Evolutionary conservation across 2,797 vertebrate species (phyloP), one percentile per base, ranked within the genome.

Genomic region (Falco naumanni): DNA sequence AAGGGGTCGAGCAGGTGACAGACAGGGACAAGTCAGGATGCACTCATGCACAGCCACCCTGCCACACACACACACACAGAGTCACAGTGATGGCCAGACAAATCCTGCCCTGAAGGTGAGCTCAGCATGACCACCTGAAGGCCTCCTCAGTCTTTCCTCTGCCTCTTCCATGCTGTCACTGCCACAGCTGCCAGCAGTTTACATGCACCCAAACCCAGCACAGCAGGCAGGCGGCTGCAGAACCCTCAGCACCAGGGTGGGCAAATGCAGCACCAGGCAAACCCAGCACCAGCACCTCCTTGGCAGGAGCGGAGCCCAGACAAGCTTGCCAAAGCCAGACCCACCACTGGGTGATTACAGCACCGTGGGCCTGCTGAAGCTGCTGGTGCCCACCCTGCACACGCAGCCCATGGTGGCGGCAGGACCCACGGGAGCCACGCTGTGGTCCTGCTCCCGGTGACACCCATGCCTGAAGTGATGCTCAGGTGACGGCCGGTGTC

Each of bases 1-100:
- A 4, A 41, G 39, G n/a, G 56, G 24, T 54, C 3, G 3, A 16
- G 53, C 29, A 8, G 66, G 48, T 34, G 61, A 61, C 48, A 50
- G 69, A 31, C 6, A 16, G 68, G 37, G n/a, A 65, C 72, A 56
- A 65, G 61, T 1, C 2, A 0, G 56, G 71, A 39, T 11, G 60
- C 39, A 6, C 39, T 37, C 31, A 1, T 2, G 37, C 70, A 26
- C 0, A 2, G 61, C 41, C 81, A 29, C 45, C 45, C 17, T 78
- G 85, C 19, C 85, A 5, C 37, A 37, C 37, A 37, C 37, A 37
- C 37, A 34, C 5, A 3, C 54, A 7, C 31, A 13, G 33, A 12
- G 33, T 11, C 2, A 1, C 0, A 3, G 45, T 45, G 61, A 60
- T 3, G 3, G 1, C 28, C 1, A 0, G 29, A 18, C 19, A 61